phyloP scores from a whole-genome alignment of 1,140 invertebrate species.

The Drosophila fuyamai region DNA sequence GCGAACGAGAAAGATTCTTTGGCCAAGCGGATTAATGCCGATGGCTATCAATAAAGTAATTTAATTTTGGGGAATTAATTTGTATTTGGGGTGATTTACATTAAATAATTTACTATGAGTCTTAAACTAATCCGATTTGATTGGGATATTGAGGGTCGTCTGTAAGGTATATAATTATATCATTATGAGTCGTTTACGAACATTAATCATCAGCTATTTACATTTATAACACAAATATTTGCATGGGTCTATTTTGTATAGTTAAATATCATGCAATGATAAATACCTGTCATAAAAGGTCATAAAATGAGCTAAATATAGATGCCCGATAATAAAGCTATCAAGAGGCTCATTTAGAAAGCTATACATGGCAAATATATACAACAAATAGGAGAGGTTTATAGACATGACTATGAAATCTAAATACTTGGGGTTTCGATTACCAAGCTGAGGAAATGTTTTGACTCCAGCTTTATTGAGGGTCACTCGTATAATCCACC shows the following conservation, averaged over 20 bases:
- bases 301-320: too few relatives aligned
- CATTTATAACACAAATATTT: too few relatives aligned
- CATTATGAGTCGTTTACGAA: too few relatives aligned
- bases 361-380: too few relatives aligned
- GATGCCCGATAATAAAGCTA: too few relatives aligned
- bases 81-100: slow-evolving; percentile 29
- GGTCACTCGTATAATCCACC: slow-evolving; percentile 3
- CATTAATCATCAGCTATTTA: too few relatives aligned
- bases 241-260: too few relatives aligned
- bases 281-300: too few relatives aligned
- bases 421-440: slow-evolving; percentile 10
- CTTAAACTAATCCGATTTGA: slow-evolving; percentile 6
- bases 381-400: too few relatives aligned
- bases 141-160: neutral
- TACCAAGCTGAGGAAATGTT: neutral
- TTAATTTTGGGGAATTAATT: slow-evolving; percentile 40
- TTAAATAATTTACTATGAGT: slow-evolving; percentile 23
- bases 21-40: slow-evolving; percentile 18
- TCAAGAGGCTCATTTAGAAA: too few relatives aligned
- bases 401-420: neutral
- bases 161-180: too few relatives aligned
- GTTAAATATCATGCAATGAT: too few relatives aligned
- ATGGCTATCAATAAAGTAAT: slow-evolving; percentile 42
- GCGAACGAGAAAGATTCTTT: slow-evolving; percentile 1
- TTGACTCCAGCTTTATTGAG: slow-evolving; percentile 2